Conservation (phyloP, 2,113 vertebrate genomes). For the Romanogobio albipinnatus region DNA sequence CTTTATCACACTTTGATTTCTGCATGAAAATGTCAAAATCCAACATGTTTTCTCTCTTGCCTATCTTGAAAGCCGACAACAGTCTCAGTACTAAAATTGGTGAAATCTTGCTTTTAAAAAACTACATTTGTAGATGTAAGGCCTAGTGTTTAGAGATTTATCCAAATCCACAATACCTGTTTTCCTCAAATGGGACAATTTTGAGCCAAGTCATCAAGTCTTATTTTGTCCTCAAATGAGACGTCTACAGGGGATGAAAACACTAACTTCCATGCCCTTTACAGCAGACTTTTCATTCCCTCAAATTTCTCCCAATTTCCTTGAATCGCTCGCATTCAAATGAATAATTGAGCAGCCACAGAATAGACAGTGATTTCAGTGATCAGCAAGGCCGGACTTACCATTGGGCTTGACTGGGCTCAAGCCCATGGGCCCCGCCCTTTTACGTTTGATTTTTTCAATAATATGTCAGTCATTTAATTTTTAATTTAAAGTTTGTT, state of each 20-base stretch:
- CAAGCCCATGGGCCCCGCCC: too few relatives aligned
- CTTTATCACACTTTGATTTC: slow-evolving; percentile 33
- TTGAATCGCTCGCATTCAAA: background rate
- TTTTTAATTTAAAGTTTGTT: too few relatives aligned
- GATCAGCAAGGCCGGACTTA: too few relatives aligned
- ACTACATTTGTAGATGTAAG: background rate
- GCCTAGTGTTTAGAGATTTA: background rate
- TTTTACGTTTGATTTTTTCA: too few relatives aligned
- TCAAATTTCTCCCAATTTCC: background rate
- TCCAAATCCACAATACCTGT: background rate
- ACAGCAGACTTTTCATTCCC: background rate
- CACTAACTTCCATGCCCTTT: background rate
- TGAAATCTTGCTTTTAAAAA: background rate
- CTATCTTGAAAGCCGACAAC: background rate
- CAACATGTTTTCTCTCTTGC: background rate
- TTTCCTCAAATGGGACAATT: background rate
- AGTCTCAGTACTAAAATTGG: background rate
- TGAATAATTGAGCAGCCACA: background rate
- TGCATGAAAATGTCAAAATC: slow-evolving; percentile 3
- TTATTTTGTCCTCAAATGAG: background rate
- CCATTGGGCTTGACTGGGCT: too few relatives aligned
- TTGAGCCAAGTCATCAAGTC: background rate
- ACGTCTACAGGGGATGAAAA: background rate
- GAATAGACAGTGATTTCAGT: background rate
- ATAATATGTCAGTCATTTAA: too few relatives aligned